Evolutionary conservation across 2,797 vertebrate genomes (phyloP).

Genomic region (Leuciscus waleckii): DNA sequence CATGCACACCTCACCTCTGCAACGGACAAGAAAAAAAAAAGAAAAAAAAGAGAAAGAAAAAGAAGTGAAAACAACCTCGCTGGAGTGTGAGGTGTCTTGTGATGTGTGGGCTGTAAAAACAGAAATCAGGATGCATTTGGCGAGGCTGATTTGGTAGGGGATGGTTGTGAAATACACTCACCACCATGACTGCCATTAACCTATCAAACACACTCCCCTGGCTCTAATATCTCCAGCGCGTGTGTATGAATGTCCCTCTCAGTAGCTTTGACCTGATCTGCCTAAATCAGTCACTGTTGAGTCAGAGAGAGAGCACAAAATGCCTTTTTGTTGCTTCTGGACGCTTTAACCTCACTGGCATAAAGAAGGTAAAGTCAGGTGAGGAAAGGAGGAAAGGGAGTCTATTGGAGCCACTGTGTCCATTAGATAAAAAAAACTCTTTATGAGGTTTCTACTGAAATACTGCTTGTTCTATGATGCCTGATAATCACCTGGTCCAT

Average conservation of each 20-base stretch:
- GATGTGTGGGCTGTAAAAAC: conserved; percentile 24
- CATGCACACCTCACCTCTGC: background rate
- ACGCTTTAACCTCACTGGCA: background rate
- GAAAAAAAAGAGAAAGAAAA: background rate
- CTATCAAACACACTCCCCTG: conserved; percentile 2
- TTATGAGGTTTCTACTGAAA: background rate
- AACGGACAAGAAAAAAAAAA: background rate
- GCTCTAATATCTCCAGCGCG: background rate
- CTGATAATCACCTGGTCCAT: background rate
- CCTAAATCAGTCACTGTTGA: conserved; percentile 10
- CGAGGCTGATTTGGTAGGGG: background rate
- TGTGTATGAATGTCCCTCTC: conserved; percentile 19
- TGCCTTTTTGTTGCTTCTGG: conserved; percentile 17
- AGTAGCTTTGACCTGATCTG: conserved; percentile 52
- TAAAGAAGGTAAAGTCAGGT: conserved; percentile 15
- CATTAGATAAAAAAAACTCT: background rate
- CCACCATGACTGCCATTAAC: conserved; percentile 5
- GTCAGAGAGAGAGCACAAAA: conserved; percentile 23
- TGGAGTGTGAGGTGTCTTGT: background rate
- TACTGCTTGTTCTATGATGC: background rate
- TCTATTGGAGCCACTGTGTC: background rate
- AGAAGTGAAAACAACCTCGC: background rate
- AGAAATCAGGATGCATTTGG: background rate
- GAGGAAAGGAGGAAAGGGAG: background rate
- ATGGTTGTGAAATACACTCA: conserved; percentile 29